These are phyloP conservation scores for Catocala fraxini DNA, from an alignment of 2,888 invertebrate genomes.

Conservation along the genomic window DNA sequence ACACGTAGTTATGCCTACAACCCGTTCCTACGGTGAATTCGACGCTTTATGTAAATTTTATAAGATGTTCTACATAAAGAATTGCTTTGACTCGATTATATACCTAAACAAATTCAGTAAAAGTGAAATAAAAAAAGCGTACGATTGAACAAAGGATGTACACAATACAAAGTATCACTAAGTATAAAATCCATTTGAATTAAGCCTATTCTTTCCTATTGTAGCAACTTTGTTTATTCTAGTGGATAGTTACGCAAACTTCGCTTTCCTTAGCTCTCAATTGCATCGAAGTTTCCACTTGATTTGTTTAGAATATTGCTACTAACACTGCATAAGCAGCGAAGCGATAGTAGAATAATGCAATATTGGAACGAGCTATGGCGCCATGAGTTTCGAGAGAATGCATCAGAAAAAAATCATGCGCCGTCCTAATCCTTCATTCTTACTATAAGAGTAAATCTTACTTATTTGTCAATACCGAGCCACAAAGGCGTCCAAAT, in stretches of 20 bases:
- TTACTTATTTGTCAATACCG: constrained; percentile 87
- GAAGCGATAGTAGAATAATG: constrained; percentile 71
- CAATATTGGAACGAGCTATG: constrained; percentile 72
- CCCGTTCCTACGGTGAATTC: constrained; percentile 69
- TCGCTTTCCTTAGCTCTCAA: constrained; percentile 64
- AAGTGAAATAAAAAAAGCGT: constrained; percentile 52
- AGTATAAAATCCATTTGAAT: constrained; percentile 53
- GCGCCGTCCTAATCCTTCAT: constrained; percentile 81
- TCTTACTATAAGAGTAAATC: constrained; percentile 82
- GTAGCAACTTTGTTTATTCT: constrained; percentile 62
- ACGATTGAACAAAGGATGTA: constrained; percentile 40
- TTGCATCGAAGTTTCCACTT: constrained; percentile 75
- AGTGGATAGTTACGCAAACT: constrained; percentile 75
- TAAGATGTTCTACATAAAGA: constrained; percentile 59
- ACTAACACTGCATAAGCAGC: constrained; percentile 63
- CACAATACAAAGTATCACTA: constrained; percentile 33
- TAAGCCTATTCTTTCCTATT: constrained; percentile 61
- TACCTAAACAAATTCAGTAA: constrained; percentile 35
- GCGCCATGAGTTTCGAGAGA: constrained; percentile 75
- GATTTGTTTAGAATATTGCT: constrained; percentile 75
- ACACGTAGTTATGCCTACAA: constrained; percentile 83
- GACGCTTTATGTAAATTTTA: constrained; percentile 62
- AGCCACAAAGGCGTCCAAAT: constrained; percentile 86
- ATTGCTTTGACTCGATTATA: constrained; percentile 40
- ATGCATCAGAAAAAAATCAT: constrained; percentile 65